Percentiles rank a stretch among this genome's conserved stretches.
Conservation (phyloP, 2,888 invertebrate species). For the Microctonus aethiopoides region DNA sequence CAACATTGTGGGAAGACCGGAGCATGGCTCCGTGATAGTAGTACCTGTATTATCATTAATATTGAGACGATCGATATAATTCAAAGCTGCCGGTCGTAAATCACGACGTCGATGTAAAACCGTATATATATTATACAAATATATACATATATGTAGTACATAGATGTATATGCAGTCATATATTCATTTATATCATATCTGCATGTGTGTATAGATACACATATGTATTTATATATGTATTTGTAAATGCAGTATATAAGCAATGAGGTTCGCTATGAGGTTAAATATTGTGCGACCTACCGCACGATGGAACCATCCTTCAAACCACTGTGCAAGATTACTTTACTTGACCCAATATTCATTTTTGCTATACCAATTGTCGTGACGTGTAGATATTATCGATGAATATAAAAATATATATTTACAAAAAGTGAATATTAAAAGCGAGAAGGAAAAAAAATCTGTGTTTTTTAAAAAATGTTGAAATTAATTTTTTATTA, state of each 20-base stretch:
- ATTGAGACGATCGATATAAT: slow-evolving; percentile 48
- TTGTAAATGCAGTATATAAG: no score
- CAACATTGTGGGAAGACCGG: slow-evolving; percentile 21
- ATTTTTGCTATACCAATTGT: not conserved
- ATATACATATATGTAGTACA: not conserved
- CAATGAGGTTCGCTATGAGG: slow-evolving; percentile 16
- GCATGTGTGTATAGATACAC: no score
- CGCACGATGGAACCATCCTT: slow-evolving; percentile 34
- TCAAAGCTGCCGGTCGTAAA: slow-evolving; percentile 42
- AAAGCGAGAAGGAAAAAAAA: no score
- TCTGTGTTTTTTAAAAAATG: no score
- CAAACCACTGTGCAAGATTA: slow-evolving; percentile 35
- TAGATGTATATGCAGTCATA: not conserved
- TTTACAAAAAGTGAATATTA: not conserved
- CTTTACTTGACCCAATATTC: slow-evolving; percentile 38
- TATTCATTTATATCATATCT: not conserved
- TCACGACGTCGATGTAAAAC: slow-evolving; percentile 44
- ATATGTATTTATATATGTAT: not conserved
- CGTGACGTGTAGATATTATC: not conserved
- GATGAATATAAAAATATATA: not conserved
- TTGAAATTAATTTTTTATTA: no score
- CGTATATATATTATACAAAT: no score
- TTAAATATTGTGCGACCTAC: slow-evolving; percentile 46
- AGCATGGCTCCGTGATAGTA: slow-evolving; percentile 20
- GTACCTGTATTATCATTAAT: slow-evolving; percentile 42